Base-by-base conservation (phyloP, 2,888 invertebrate species). In the Chirona hameri region DNA sequence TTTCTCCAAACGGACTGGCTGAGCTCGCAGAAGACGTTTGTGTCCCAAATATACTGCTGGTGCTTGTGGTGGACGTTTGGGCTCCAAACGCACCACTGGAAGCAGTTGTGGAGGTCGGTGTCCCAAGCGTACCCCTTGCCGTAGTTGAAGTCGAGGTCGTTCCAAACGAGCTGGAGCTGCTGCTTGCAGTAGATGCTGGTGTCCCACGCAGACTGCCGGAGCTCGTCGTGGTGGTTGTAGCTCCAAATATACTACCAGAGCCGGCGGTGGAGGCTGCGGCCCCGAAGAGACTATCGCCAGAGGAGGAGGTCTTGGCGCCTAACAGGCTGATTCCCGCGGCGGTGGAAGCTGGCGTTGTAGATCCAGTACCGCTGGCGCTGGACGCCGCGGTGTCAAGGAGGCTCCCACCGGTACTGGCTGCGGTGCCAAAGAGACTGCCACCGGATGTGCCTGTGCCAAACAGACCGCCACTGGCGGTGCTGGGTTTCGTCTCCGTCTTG, bases 371-470 rank as follows among this genome's bases (percentile, higher is more conserved):
- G 72, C 46, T 82, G 52, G 81, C 55, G 4, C 82, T 80, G 24
- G 81, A 57, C 29, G 82, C 57, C 60, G 81, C 14, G 55, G 24
- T 48, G 31, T 48, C 82, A 52, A 82, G 27, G 31, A 55, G 3
- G 1, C 52, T 79, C 31, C 60, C 48, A 55, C 60, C 55, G 48
- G 82, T n/a, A 10, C 69, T 24, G 21, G 81, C 81, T 72, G 82
- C 21, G 5, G 82, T 57, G 57, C 82, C 83, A 29, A 83, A 80
- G 24, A 82, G 72, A 31, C 81, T 81, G 29, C 48, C 79, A 18
- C 65, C 65, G 55, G 84, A 57, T 24, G 81, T 57, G 21, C 57
- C 29, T 69, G 82, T 60, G n/a, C 83, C 81, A 79, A 82, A 83
- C n/a, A 83, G 14, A 60, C 29, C 76, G 4, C 82, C 83, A 69